These are phyloP conservation scores for Ips nitidus DNA, from an alignment of 1,140 invertebrate genomes.

Conservation along the genomic window DNA sequence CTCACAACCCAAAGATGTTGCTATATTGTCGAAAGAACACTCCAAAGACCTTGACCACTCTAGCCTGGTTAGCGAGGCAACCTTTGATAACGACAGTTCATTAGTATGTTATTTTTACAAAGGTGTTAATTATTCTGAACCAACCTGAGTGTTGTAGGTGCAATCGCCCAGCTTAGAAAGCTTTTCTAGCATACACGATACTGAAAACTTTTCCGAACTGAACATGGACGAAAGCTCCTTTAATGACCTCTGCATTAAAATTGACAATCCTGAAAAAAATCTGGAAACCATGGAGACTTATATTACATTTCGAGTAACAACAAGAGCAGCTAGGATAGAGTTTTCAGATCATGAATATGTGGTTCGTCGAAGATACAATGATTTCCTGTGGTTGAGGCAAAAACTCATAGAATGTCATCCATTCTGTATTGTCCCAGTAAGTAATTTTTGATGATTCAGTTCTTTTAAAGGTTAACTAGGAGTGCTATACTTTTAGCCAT, in stretches of 20 bases:
- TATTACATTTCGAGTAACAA: constrained; percentile 71
- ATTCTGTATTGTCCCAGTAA: constrained; percentile 70
- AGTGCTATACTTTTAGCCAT: constrained; percentile 56
- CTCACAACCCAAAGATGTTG: constrained; percentile 47
- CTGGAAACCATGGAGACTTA: constrained; percentile 74
- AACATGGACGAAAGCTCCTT: constrained; percentile 55
- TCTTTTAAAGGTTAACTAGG: no score
- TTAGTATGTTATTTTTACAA: constrained; percentile 40
- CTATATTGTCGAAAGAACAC: constrained; percentile 43
- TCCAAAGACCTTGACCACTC: constrained; percentile 43
- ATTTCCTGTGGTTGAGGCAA: constrained; percentile 73
- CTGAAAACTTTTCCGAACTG: constrained; percentile 58
- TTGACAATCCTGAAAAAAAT: constrained; percentile 80
- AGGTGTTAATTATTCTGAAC: constrained; percentile 16
- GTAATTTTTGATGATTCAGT: constrained; percentile 24
- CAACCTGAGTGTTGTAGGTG: constrained; percentile 47
- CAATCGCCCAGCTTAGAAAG: constrained; percentile 65
- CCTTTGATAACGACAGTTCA: constrained; percentile 47
- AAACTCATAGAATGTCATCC: constrained; percentile 67
- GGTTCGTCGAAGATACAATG: constrained; percentile 73
- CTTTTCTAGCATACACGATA: constrained; percentile 63
- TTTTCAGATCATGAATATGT: constrained; percentile 68
- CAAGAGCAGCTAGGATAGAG: constrained; percentile 68
- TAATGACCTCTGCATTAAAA: constrained; percentile 65
- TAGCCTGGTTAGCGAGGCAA: constrained; percentile 45